Base-by-base conservation (phyloP, 2,888 invertebrate genomes). In the Omphaloscelis lunosa region DNA sequence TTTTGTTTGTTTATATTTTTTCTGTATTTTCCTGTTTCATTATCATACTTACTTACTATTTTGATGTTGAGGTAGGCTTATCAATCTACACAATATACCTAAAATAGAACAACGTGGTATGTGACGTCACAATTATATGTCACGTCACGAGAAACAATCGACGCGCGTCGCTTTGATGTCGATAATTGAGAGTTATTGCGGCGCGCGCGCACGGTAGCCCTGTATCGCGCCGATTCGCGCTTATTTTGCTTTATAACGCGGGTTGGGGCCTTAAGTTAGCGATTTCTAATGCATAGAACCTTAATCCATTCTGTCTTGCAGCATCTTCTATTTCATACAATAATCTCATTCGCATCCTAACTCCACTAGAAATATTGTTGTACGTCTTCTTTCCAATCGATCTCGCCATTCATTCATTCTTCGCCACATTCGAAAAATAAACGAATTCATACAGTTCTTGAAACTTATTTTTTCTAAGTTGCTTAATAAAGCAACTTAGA, bases 101-200 rank as follows among this genome's bases (percentile, higher is more conserved):
- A 34, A 74, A 77, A 53, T 63, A 71, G 59, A 59, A 79, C 29
- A 67, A 41, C 34, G 48, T 62, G n/a, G 23, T 39, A n/a, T 39
- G 61, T 83, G 81, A 81, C 65, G 81, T 81, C 73, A 80, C 65
- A 71, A 48, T 48, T 45, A 65, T 71, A 69, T 66, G 71, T 72
- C 69, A 81, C 74, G 83, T 80, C 78, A 83, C 81, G 27, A 69
- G 74, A 72, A 68, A 82, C 82, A 84, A 80, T 82, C 72, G 81
- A 63, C 70, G 73, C 85, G 68, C 76, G 80, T 70, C 63, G 86
- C 87, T 90, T 89, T 88, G 89, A 87, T 84, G 87, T 86, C 86
- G 88, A 87, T 89, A 88, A 90, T 90, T 90, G 90, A 89, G 86
- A 91, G 88, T 91, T 91, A 91, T 90, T 81, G 89, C 84, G 59